Evolutionary conservation across 2,113 vertebrate genomes (phyloP), one percentile per base, ranked within the genome.

Genomic region (Electrona antarctica): DNA sequence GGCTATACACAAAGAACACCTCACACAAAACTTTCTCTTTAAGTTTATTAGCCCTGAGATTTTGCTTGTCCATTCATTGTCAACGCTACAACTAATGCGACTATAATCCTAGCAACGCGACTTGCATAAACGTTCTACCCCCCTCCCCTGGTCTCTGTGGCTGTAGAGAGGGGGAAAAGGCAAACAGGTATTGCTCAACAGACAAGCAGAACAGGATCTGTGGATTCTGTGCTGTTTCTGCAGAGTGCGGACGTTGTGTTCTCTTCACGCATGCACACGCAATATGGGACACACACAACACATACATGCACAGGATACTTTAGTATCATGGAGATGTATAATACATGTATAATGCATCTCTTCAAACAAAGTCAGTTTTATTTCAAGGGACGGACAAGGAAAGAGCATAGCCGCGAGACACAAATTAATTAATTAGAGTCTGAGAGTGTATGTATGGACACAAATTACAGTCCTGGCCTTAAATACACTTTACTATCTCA

Each of bases 131-230:
- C 72, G 33, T 60, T 49, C 56, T 21, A 75, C 76, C 84, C 69
- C 2, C 54, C 61, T 70, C 70, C 64, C 28, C 60, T 11, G 29
- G 33, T 41, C 33, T 52, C 54, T 11, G 12, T 1, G 0, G 8
- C 10, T 41, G 47, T 7, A 0, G 6, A 78, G 52, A 78, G 52
- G 46, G 64, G 69, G 67, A 85, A 85, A 86, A 92, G 33, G 33
- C 33, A 41, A 91, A 91, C 90, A 84, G 89, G 92, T 89, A 86
- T 91, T 91, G 89, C 92, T 91, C 86, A 92, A 92, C 91, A 75
- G 78, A 92, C 93, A 79, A 87, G 93, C 87, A 79, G 80, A 93
- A 92, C 93, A 87, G 90, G 93, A 90, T 91, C 70, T 64, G 76
- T 61, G 74, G 65, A 45, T 41, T 64, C 65, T 60, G 65, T 60